Base-by-base conservation (phyloP, 2,113 vertebrate species). In the Sturnira hondurensis region DNA sequence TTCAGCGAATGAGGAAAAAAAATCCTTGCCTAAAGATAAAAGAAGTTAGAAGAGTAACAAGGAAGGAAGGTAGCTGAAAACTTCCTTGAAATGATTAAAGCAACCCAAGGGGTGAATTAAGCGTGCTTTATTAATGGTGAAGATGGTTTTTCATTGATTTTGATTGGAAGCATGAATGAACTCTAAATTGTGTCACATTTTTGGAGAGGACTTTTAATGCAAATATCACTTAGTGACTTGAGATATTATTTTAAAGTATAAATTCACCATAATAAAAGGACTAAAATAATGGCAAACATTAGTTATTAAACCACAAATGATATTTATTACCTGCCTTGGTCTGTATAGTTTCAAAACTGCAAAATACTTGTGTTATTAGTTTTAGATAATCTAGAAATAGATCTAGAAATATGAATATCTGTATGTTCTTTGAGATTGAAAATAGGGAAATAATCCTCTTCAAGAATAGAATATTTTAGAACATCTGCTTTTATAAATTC, bases 71-170 rank as follows among this genome's bases (percentile, higher is more conserved):
- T 87, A 77, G 38, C 45, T 88, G 56, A 77, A 94, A 63, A 87
- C 71, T 76, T 97, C 33, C 56, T 94, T 65, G 76, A 92, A 84
- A 41, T 86, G 83, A 93, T 92, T 90, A 93, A 91, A 96, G 56
- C 76, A 96, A 73, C 45, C 94, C 81, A 94, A 70, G 92, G 91
- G 92, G 54, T 67, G 93, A 95, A 76, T 97, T 86, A 96, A 94
- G 76, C 52, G 6, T 43, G 56, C 26, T 85, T 92, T 87, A 81
- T 71, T 89, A 82, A 76, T 95, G 85, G 16, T 85, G 77, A 83
- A 93, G 92, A 68, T 41, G 24, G 11, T 47, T 61, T 45, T 77
- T 52, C 41, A 41, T 71, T 50, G 47, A 71, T 68, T 95, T 91
- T 85, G 14, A 70, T 78, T 41, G 11, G 76, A 85, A 94, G 33